Percentiles rank a stretch among this genome's conserved stretches.
Conservation (phyloP, 2,888 invertebrate species). For the Stenurella melanura region DNA sequence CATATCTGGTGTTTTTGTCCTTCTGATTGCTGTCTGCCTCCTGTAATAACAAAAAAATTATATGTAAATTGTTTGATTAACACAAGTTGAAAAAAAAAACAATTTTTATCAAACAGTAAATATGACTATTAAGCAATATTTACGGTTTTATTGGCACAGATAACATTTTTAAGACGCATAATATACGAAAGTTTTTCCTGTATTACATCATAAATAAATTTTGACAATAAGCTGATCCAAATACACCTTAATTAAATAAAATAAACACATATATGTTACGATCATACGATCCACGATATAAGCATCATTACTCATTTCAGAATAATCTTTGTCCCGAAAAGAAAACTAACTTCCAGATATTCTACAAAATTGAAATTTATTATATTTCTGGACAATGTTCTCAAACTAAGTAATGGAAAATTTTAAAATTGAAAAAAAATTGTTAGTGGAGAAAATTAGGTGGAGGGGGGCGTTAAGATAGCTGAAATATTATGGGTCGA, state of each 20-base stretch:
- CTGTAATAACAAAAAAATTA: conserved; percentile 48
- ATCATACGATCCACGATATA: background rate
- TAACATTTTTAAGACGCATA: conserved; percentile 18
- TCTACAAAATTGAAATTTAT: no score
- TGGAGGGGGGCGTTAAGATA: no score
- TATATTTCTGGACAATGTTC: no score
- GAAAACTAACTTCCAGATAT: no score
- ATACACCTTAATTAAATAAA: background rate
- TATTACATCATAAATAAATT: conserved; percentile 30
- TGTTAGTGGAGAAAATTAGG: no score
- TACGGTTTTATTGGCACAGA: conserved; percentile 19
- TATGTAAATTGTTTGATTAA: background rate
- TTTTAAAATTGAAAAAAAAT: no score
- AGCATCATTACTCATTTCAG: background rate
- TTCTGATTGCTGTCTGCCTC: conserved; percentile 58
- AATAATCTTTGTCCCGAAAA: no score
- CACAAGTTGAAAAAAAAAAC: background rate
- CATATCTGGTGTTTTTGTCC: conserved; percentile 50
- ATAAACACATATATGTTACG: background rate
- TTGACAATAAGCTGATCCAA: background rate
- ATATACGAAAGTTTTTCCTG: conserved; percentile 20
- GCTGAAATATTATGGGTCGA: no score
- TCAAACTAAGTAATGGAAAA: no score
- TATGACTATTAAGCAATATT: conserved; percentile 24
- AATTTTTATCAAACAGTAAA: conserved; percentile 12